Evolutionary conservation across 2,113 vertebrate genomes (phyloP).

Genomic region (Columba janthina): DNA sequence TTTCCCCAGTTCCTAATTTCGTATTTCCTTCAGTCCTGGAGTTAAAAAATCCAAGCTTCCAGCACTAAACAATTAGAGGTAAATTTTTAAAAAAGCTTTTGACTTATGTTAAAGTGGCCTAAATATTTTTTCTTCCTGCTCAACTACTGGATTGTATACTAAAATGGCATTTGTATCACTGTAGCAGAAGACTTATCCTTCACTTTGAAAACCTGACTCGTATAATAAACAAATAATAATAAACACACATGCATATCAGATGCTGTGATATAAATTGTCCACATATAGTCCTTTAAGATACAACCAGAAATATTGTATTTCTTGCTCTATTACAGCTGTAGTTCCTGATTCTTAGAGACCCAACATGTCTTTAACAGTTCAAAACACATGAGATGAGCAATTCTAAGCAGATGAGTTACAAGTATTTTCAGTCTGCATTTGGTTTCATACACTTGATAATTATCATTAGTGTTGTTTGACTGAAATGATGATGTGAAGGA

Average conservation of each 20-base stretch:
- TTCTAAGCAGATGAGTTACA: background rate
- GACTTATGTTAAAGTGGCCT: background rate
- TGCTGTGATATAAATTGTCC: background rate
- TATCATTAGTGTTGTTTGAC: background rate
- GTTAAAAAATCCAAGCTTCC: background rate
- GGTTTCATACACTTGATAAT: background rate
- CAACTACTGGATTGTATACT: background rate
- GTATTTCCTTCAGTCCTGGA: background rate
- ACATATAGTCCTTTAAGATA: background rate
- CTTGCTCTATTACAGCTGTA: background rate
- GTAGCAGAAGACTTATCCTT: no score
- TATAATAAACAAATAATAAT: background rate
- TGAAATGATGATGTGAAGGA: background rate
- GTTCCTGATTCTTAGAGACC: background rate
- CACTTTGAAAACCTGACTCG: no score
- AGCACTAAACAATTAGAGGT: background rate
- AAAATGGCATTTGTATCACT: background rate
- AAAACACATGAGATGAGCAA: background rate
- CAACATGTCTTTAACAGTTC: background rate
- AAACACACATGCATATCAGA: background rate
- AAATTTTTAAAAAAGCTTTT: background rate
- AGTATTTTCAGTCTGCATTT: background rate
- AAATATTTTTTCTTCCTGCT: background rate
- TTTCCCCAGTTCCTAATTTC: background rate
- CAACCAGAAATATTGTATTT: background rate